phyloP scores from a whole-genome alignment of 2,113 vertebrate genomes.

The Daubentonia madagascariensis region DNA sequence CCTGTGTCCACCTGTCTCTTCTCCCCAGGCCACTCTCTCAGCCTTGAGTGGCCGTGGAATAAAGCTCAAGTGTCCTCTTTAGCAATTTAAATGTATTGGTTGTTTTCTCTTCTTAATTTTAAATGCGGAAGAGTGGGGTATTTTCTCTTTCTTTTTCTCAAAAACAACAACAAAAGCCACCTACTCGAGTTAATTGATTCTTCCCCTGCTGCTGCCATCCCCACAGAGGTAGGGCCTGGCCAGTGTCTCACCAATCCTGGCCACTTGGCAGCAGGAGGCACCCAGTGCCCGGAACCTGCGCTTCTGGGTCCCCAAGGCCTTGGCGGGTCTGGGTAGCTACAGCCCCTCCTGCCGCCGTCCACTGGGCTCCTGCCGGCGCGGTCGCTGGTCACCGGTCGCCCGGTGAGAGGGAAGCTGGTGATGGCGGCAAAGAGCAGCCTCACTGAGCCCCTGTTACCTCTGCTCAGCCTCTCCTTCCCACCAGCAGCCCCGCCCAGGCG shows the following conservation, averaged over 20 bases:
- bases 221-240: accelerated
- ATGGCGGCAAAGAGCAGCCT: accelerated
- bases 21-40: not conserved
- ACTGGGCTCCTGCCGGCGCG: not conserved
- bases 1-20: accelerated
- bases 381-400: accelerated
- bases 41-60: not conserved
- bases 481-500: accelerated
- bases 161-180: not conserved
- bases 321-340: accelerated
- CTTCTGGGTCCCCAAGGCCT: not conserved
- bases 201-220: not conserved
- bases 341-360: accelerated
- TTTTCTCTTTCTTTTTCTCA: not conserved
- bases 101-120: not conserved
- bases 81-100: not conserved
- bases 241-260: accelerated
- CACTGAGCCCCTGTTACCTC: not conserved
- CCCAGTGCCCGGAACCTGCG: accelerated
- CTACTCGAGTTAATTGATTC: not conserved
- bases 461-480: not conserved
- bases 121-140: not conserved
- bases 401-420: accelerated
- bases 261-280: accelerated
- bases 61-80: not conserved